These are phyloP conservation scores for Chlorocebus sabaeus DNA, from an alignment of 2,113 vertebrate genomes.

Conservation along the genomic window DNA sequence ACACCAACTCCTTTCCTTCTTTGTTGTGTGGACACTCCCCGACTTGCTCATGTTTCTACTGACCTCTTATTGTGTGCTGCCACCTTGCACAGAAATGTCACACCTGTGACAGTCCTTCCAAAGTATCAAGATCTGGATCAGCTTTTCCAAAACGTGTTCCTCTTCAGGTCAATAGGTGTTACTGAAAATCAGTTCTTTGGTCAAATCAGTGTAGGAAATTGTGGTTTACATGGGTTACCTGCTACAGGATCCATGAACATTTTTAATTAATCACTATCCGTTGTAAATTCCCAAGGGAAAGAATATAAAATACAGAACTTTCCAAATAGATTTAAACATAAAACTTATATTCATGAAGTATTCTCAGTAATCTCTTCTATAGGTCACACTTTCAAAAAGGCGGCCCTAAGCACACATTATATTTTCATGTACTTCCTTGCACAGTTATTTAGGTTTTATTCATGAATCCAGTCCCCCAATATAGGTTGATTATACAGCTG, in stretches of 20 bases:
- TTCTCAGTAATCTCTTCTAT: neutral
- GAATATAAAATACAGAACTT: neutral
- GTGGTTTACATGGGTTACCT: neutral
- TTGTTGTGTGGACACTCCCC: too few species aligned
- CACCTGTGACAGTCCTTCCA: neutral
- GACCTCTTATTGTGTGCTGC: neutral
- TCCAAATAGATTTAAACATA: neutral
- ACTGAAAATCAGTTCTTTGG: neutral
- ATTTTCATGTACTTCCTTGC: neutral
- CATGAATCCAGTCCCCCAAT: neutral
- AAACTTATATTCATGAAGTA: neutral
- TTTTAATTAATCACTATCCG: neutral
- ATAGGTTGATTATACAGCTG: neutral
- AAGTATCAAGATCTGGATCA: neutral
- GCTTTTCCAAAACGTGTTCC: neutral
- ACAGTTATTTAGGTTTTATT: neutral
- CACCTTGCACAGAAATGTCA: neutral
- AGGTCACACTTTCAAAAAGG: neutral
- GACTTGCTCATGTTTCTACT: accelerated
- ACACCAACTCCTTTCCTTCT: neutral
- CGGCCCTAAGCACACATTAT: neutral
- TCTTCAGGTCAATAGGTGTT: neutral
- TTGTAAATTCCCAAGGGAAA: neutral
- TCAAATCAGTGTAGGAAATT: neutral
- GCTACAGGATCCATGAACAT: neutral